These are phyloP conservation scores for Diogma glabrata DNA, from an alignment of 2,888 invertebrate species.

Conservation along the genomic window DNA sequence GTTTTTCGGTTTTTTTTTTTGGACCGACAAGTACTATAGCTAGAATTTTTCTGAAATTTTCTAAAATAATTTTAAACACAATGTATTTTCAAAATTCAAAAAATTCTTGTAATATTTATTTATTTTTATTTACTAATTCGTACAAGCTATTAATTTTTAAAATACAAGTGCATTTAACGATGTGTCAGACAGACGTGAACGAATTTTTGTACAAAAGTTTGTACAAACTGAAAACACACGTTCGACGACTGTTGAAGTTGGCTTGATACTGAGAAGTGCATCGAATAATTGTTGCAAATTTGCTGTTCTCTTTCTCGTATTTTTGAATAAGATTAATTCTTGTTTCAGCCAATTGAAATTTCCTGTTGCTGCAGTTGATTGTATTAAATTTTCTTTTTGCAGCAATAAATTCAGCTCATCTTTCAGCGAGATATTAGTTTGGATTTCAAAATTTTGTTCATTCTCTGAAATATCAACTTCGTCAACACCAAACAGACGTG, in stretches of 20 bases:
- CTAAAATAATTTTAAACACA: too few species aligned
- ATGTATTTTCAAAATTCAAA: too few species aligned
- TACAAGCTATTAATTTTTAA: too few species aligned
- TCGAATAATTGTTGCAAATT: background rate
- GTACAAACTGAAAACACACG: constrained; percentile 1
- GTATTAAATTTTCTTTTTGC: background rate
- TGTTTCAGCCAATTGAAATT: too few species aligned
- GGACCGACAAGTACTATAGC: too few species aligned
- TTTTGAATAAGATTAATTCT: background rate
- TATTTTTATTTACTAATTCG: too few species aligned
- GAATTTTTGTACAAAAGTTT: background rate
- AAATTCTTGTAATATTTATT: too few species aligned
- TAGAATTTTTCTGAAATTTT: too few species aligned
- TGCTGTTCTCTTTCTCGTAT: background rate
- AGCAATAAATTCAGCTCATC: background rate
- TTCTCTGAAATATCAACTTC: background rate
- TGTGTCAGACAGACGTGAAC: background rate
- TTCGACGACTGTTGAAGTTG: background rate
- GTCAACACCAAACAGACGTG: background rate
- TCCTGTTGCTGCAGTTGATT: background rate
- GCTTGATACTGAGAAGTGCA: background rate
- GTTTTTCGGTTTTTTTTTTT: too few species aligned
- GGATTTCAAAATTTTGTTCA: background rate
- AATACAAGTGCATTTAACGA: constrained; percentile 1
- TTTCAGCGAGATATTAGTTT: background rate